Evolutionary conservation across 2,888 invertebrate genomes (phyloP).

Genomic region (Himalopsyche japonica): DNA sequence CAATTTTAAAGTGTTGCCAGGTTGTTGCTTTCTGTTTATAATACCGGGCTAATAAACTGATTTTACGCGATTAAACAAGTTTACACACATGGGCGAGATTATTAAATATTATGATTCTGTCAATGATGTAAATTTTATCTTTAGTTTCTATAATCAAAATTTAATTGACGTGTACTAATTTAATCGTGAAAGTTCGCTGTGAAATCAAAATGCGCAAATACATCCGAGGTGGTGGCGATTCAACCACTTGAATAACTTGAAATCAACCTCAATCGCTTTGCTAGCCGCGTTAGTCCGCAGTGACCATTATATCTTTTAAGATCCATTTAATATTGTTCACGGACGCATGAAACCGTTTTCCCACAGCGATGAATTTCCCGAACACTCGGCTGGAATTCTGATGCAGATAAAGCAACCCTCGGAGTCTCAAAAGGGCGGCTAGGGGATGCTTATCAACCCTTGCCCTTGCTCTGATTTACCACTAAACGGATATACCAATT

Average conservation of each 20-base stretch:
- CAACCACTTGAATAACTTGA: too few species aligned
- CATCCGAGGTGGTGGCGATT: too few species aligned
- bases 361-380: not conserved
- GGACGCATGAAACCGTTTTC: not conserved
- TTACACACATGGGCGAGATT: not conserved
- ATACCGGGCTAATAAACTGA: not conserved
- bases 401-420: not conserved
- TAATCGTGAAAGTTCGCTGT: too few species aligned
- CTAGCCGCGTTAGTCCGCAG: too few species aligned
- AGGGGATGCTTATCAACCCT: not conserved
- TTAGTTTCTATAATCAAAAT: too few species aligned
- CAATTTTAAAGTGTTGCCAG: not conserved
- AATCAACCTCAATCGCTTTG: too few species aligned
- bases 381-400: not conserved
- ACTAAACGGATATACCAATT: conserved; percentile 1
- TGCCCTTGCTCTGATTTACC: not conserved
- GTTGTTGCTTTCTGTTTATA: not conserved
- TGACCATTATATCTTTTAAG: not conserved
- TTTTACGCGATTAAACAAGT: not conserved
- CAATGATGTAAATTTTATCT: too few species aligned
- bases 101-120: too few species aligned
- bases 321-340: not conserved
- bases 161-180: too few species aligned
- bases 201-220: too few species aligned
- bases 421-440: not conserved